These are phyloP conservation scores for Panthera uncia DNA, from an alignment of 2,113 vertebrate genomes.

Conservation along the genomic window DNA sequence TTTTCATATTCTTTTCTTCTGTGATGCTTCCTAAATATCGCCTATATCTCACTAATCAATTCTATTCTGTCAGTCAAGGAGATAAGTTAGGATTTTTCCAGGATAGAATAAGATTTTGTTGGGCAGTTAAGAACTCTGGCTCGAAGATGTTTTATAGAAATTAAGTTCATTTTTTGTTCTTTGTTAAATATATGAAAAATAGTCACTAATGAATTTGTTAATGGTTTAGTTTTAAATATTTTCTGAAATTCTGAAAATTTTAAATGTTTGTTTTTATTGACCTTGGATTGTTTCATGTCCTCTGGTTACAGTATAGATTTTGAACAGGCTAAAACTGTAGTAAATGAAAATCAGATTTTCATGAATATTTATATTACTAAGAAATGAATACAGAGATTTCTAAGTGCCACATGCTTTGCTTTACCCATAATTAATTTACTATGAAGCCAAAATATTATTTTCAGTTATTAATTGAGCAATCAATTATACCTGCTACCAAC, in stretches of 20 bases:
- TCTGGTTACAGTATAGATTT: constrained; percentile 1
- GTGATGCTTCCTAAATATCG: neutral
- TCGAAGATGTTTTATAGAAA: constrained; percentile 21
- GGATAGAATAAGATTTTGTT: neutral
- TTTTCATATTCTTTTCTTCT: neutral
- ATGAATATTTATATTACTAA: neutral
- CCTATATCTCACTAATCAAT: neutral
- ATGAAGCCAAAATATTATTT: constrained; percentile 44
- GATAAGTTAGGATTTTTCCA: constrained; percentile 9
- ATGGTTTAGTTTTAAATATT: neutral
- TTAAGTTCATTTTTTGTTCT: neutral
- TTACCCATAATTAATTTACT: constrained; percentile 27
- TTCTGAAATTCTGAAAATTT: neutral
- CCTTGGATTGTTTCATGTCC: constrained; percentile 26
- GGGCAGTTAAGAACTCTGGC: neutral
- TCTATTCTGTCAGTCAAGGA: neutral
- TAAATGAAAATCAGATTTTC: constrained; percentile 46
- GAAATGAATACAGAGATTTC: neutral
- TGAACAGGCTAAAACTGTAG: neutral
- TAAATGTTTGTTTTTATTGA: constrained; percentile 2
- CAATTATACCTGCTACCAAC: neutral
- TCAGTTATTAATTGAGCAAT: constrained; percentile 46
- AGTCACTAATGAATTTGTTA: neutral
- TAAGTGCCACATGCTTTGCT: neutral
- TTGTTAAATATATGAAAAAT: constrained; percentile 22